Percentiles rank a stretch among this genome's conserved stretches.
Evolutionary conservation across 2,797 vertebrate genomes (phyloP).

Genomic region (Columba guinea): DNA sequence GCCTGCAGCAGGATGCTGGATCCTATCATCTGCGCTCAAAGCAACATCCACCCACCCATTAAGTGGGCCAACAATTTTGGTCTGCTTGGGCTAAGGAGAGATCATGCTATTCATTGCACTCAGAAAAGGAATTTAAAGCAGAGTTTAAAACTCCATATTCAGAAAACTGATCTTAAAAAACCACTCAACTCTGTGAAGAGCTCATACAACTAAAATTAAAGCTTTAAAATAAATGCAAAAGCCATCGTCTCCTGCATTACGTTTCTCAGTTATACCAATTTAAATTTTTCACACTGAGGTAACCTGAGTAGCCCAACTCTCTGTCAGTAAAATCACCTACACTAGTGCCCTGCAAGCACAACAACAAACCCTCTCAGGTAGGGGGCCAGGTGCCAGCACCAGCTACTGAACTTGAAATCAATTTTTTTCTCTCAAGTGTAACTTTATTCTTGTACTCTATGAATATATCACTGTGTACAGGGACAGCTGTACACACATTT

Average conservation of each 20-base stretch:
- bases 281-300: constrained; percentile 27
- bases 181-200: not conserved
- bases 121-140: not conserved
- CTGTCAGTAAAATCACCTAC: not conserved
- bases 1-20: accelerated
- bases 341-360: not conserved
- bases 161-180: constrained; percentile 60
- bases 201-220: constrained; percentile 55
- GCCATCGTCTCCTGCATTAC: not conserved
- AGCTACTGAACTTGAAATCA: constrained; percentile 38
- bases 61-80: not conserved
- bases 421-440: constrained; percentile 47
- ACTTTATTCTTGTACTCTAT: not conserved
- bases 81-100: not conserved
- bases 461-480: constrained; percentile 5
- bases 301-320: not conserved
- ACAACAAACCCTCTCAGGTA: constrained; percentile 9
- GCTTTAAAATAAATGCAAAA: constrained; percentile 56
- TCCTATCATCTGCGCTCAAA: not conserved
- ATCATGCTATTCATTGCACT: not conserved
- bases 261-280: constrained; percentile 29
- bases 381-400: constrained; percentile 14
- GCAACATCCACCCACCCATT: not conserved
- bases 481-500: not conserved
- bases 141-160: constrained; percentile 34